phyloP scores from a whole-genome alignment of 2,113 vertebrate genomes.

The Vidua macroura region DNA sequence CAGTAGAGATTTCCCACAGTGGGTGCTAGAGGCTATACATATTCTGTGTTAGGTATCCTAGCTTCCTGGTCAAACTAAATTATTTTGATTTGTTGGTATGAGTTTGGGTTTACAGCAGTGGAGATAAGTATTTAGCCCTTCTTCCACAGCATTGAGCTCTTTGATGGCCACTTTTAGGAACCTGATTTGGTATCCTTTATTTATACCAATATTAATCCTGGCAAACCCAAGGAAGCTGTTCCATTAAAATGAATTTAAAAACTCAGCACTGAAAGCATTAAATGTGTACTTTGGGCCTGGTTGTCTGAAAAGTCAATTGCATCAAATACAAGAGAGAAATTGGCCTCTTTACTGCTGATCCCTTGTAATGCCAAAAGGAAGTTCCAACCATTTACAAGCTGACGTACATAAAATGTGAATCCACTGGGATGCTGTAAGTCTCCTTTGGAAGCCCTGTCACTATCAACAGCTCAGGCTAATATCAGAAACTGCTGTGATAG shows the following conservation, averaged over 20 bases:
- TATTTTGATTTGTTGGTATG: background rate
- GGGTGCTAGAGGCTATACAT: background rate
- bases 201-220: background rate
- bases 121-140: background rate
- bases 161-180: background rate
- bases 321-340: background rate
- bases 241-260: background rate
- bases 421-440: background rate
- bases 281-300: background rate
- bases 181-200: background rate
- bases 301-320: background rate
- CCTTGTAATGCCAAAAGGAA: slow-evolving; percentile 34
- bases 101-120: background rate
- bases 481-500: background rate
- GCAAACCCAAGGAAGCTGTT: background rate
- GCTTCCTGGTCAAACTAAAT: background rate
- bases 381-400: background rate
- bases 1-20: background rate
- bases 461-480: background rate
- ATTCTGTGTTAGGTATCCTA: background rate
- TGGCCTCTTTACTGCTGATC: slow-evolving; percentile 5
- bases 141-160: background rate
- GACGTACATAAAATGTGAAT: background rate
- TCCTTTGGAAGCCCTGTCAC: background rate
- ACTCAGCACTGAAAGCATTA: background rate